These are phyloP conservation scores for Coreoperca whiteheadi DNA, from an alignment of 2,113 vertebrate species.

Conservation along the genomic window DNA sequence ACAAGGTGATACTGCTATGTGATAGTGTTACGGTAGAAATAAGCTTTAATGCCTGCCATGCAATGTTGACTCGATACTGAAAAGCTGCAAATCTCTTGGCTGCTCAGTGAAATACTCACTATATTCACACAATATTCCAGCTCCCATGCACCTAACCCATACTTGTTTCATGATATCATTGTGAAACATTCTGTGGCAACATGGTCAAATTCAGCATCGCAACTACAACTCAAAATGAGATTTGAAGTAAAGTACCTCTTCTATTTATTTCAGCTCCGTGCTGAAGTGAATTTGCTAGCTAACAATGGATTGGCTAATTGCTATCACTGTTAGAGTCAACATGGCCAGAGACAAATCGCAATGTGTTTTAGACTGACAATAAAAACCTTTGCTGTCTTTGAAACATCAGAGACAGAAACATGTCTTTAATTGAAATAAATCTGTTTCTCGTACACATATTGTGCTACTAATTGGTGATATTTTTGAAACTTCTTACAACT, in stretches of 20 bases:
- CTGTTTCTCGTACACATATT: conserved; percentile 7
- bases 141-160: background rate
- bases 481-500: background rate
- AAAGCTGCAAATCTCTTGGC: background rate
- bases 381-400: background rate
- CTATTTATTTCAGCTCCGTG: conserved; percentile 83
- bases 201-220: background rate
- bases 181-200: background rate
- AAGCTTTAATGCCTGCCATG: background rate
- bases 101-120: background rate
- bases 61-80: background rate
- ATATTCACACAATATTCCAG: too few relatives aligned
- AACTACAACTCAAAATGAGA: background rate
- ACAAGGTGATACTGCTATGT: conserved; percentile 5
- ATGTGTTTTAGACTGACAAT: conserved; percentile 68
- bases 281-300: conserved; percentile 77
- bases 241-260: background rate
- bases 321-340: conserved; percentile 82
- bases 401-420: background rate
- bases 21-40: conserved; percentile 1
- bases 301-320: conserved; percentile 84
- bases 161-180: background rate
- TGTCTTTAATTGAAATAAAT: background rate
- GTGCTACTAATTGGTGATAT: background rate
- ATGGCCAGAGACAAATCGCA: conserved; percentile 74